Evolutionary conservation across 2,113 vertebrate genomes (phyloP), one percentile per base, ranked within the genome.

Genomic region (Aviceda subcristata): DNA sequence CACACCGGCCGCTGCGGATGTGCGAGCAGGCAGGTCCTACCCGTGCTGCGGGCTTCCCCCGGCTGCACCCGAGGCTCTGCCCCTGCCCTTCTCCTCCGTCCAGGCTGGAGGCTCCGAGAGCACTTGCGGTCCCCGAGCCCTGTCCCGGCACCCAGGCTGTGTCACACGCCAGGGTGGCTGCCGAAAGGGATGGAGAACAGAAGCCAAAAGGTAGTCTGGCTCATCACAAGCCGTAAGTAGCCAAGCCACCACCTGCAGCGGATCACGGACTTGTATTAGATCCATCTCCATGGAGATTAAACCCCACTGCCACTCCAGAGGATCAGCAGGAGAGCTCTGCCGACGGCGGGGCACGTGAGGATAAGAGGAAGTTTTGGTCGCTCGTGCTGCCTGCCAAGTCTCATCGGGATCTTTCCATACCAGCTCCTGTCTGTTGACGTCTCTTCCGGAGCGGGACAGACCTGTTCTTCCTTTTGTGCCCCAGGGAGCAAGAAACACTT

Each of bases 1-100:
- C 38, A 59, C 4, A 13, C 56, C 5, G 18, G 3, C 23, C 0
- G 0, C 36, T 32, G 41, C 0, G 1, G 48, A 6, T 10, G 62
- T 15, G 29, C 2, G 30, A 75, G 68, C 83, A 39, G 67, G 60
- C 50, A 9, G 50, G 41, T 57, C 67, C 36, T 32, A 10, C n/a
- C 30, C 1, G 0, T 1, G 6, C 92, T n/a, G 5, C 0, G 5
- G 21, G 18, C 39, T 27, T 36, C 26, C 50, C 57, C 20, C 22
- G 19, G 17, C 55, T 39, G 41, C 85, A 21, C 51, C 68, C 7
- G 0, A 16, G 10, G 41, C 36, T 86, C 32, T 50, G 36, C 3
- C 67, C 36, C 53, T 63, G n/a, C 24, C n/a, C 14, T 39, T 38
- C 62, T 34, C 5, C 1, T 16, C 60, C 3, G 2, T 26, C 4